Percentiles rank a stretch among this genome's conserved stretches.
Evolutionary conservation across 1,140 invertebrate species (phyloP).

Genomic region (Papilio aristodemus): DNA sequence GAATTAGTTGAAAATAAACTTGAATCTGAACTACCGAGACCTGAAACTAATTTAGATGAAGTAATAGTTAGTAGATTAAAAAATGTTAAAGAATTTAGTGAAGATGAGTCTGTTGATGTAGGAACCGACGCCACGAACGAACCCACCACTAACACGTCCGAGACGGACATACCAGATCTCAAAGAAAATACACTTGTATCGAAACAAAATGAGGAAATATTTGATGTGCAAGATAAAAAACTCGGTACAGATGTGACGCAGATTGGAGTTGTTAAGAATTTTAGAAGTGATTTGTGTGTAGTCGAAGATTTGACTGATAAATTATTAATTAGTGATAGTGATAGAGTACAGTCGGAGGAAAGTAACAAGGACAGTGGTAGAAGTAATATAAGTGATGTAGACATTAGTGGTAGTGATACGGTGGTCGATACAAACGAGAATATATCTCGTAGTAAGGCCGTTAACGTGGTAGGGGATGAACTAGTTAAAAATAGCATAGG

Average conservation of each 20-base stretch:
- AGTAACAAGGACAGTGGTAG: constrained; percentile 33
- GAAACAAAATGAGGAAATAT: neutral
- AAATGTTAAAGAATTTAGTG: neutral
- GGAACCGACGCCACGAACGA: neutral
- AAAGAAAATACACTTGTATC: constrained; percentile 7
- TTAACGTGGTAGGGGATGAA: constrained; percentile 43
- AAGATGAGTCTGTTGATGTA: neutral
- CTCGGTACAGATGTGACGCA: neutral
- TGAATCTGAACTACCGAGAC: neutral
- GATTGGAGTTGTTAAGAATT: constrained; percentile 15
- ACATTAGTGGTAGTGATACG: constrained; percentile 42
- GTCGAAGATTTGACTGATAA: constrained; percentile 3
- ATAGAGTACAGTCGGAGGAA: constrained; percentile 32
- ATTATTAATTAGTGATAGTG: constrained; percentile 37
- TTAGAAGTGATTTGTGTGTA: constrained; percentile 30
- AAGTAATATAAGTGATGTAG: constrained; percentile 40
- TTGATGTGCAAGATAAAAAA: neutral
- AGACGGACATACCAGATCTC: neutral
- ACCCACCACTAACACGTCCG: neutral
- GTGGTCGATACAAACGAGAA: constrained; percentile 48
- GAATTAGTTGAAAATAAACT: neutral
- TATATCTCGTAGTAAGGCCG: constrained; percentile 52
- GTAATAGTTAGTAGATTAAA: neutral
- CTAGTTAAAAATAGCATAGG: constrained; percentile 57
- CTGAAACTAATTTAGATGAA: neutral